Evolutionary conservation across 2,797 vertebrate genomes (phyloP).

Genomic region (Eutrigla gurnardus): DNA sequence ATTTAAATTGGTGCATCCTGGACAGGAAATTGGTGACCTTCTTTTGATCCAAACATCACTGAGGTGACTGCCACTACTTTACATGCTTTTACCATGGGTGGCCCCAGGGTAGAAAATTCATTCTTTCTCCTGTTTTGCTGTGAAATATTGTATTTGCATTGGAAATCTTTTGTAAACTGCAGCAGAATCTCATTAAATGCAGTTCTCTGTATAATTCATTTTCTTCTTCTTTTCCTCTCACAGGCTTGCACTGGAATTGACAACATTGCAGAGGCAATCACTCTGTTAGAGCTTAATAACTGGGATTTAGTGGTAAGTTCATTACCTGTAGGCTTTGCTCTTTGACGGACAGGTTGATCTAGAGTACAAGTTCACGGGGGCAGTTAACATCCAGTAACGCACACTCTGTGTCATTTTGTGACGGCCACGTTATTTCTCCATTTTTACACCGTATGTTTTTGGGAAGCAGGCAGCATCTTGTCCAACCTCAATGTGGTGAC

Average conservation of each 20-base stretch:
- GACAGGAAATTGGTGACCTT: no score
- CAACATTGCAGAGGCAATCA: constrained; percentile 99
- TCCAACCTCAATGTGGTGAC: not conserved
- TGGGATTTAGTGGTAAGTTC: constrained; percentile 99
- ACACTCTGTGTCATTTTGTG: not conserved
- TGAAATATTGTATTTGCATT: constrained; percentile 3
- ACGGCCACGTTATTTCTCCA: constrained; percentile 8
- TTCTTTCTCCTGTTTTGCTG: not conserved
- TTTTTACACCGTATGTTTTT: not conserved
- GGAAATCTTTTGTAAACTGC: constrained; percentile 5
- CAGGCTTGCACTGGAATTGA: constrained; percentile 99
- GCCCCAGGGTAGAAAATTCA: not conserved
- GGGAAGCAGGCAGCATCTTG: constrained; percentile 1
- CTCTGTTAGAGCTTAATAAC: constrained; percentile 99
- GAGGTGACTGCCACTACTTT: not conserved
- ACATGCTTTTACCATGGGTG: not conserved
- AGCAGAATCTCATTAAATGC: not conserved
- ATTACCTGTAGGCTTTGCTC: constrained; percentile 50
- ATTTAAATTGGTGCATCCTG: not conserved
- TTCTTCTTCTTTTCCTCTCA: constrained; percentile 62
- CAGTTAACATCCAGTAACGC: constrained; percentile 20
- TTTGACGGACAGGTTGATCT: constrained; percentile 33
- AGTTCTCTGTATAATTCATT: constrained; percentile 22
- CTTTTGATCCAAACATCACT: constrained; percentile 5
- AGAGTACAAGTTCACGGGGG: constrained; percentile 41